Evolutionary conservation across 1,140 invertebrate species (phyloP).

Genomic region (Drosophila sproati): DNA sequence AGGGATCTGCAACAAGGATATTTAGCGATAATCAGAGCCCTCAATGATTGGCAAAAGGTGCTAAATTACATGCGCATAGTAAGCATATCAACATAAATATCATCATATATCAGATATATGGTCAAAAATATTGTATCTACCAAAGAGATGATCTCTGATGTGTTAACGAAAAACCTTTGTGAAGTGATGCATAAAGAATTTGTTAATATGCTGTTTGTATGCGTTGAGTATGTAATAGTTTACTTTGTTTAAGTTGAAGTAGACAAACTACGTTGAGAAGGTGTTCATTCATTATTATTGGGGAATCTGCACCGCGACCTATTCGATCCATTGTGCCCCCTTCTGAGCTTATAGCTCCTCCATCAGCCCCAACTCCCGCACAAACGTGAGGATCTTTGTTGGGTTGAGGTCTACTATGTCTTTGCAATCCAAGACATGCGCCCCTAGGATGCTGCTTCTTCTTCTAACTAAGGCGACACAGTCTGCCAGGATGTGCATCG

Average conservation of each 20-base stretch:
- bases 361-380: too few species aligned
- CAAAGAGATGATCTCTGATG: slow-evolving; percentile 29
- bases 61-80: slow-evolving; percentile 12
- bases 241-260: too few species aligned
- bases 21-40: slow-evolving; percentile 40
- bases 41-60: slow-evolving; percentile 14
- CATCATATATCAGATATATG: slow-evolving; percentile 18
- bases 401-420: too few species aligned
- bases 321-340: too few species aligned
- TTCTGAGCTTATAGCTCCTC: too few species aligned
- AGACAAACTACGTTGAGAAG: too few species aligned
- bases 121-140: slow-evolving; percentile 7
- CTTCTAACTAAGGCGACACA: too few species aligned
- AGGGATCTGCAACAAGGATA: background rate
- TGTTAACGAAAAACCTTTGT: slow-evolving; percentile 32
- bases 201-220: slow-evolving; percentile 1
- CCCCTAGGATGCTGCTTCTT: too few species aligned
- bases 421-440: too few species aligned
- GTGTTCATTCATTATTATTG: background rate
- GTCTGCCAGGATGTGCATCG: too few species aligned
- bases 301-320: too few species aligned
- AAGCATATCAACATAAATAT: slow-evolving; percentile 38
- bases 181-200: slow-evolving; percentile 18
- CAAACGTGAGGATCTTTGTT: too few species aligned
- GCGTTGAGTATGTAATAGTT: background rate